phyloP scores from a whole-genome alignment of 2,797 vertebrate species.

The Sebastes steindachneri region DNA sequence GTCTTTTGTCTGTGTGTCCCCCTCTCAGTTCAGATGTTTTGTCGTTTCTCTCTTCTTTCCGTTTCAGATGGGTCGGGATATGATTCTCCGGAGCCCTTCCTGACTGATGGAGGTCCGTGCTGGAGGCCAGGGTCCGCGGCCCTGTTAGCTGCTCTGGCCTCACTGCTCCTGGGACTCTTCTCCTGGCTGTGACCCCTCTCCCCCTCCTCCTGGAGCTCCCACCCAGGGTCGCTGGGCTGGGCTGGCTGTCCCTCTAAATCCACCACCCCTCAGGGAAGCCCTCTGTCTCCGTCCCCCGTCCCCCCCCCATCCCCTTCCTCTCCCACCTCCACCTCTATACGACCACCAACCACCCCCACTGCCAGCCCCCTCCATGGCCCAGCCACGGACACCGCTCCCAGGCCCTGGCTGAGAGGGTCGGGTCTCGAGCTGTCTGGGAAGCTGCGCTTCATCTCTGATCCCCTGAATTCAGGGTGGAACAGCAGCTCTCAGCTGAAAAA shows the following conservation, averaged over 20 bases:
- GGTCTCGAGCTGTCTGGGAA: constrained; percentile 41
- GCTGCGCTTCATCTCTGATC: constrained; percentile 50
- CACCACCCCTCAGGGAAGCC: constrained; percentile 85
- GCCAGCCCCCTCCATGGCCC: constrained; percentile 66
- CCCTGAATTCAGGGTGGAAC: constrained; percentile 48
- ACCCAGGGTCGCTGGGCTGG: constrained; percentile 68
- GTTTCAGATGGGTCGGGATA: constrained; percentile 93
- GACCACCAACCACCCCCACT: constrained; percentile 71
- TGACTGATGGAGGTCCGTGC: constrained; percentile 91
- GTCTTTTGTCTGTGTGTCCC: constrained; percentile 41
- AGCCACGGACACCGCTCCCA: constrained; percentile 58
- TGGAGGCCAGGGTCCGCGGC: constrained; percentile 65
- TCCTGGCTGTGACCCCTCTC: constrained; percentile 72
- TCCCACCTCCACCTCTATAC: constrained; percentile 65
- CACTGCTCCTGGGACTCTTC: constrained; percentile 70
- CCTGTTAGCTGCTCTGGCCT: constrained; percentile 59
- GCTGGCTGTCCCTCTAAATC: constrained; percentile 79
- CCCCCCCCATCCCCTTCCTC: not conserved
- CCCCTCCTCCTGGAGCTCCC: constrained; percentile 59
- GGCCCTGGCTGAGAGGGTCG: constrained; percentile 50
- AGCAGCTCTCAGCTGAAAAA: constrained; percentile 66
- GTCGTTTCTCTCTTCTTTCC: constrained; percentile 68
- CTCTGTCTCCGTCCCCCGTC: constrained; percentile 53
- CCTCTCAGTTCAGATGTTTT: constrained; percentile 68
- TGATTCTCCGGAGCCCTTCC: constrained; percentile 95